Base-by-base conservation (phyloP, 2,888 invertebrate species). In the Andrena marginata region DNA sequence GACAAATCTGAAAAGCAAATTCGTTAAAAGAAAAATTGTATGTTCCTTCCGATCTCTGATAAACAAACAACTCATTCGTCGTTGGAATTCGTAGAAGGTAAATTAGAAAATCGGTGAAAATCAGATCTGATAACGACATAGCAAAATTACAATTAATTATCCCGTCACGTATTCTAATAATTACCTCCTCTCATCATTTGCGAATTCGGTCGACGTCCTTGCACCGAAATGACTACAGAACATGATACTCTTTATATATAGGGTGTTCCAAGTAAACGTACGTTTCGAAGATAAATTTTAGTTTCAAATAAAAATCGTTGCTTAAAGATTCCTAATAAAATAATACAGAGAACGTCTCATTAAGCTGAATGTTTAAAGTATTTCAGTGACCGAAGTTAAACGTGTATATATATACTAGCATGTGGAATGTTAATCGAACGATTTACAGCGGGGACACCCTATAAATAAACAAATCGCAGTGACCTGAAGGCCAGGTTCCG, bases 401-500 rank as follows among this genome's bases (percentile, higher is more conserved):
- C 54, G 23, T 4, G 13, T 5, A 16, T 3, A 23, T 23, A 10
- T 13, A 23, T 26, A 23, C 54, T 7, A 13, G 23, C 13, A 13
- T 6, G 13, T 26, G n/a, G 31, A 31, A 60, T 16, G 0, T 16
- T n/a, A 62, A 35, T 35, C n/a, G 31, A 62, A 33, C 8, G 31
- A 62, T 29, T 29, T 16, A 2, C 16, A 60, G 42, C 56, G 73
- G 77, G 76, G 83, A 87, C 87, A 87, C 89, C 76, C 87, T 85
- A 86, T 85, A 87, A 77, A 88, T 89, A 87, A 86, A 77, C 49
- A 65, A 81, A 78, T 86, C 87, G 77, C 87, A 85, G 86, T 90
- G 88, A 91, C 87, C 91, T 91, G 91, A 91, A 79, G 85, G 85
- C 86, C 73, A 80, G 79, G 64, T 82, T 56, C 23, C 68, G 69